phyloP scores from a whole-genome alignment of 1,140 invertebrate species.

The Cyrtorhinus lividipennis region DNA sequence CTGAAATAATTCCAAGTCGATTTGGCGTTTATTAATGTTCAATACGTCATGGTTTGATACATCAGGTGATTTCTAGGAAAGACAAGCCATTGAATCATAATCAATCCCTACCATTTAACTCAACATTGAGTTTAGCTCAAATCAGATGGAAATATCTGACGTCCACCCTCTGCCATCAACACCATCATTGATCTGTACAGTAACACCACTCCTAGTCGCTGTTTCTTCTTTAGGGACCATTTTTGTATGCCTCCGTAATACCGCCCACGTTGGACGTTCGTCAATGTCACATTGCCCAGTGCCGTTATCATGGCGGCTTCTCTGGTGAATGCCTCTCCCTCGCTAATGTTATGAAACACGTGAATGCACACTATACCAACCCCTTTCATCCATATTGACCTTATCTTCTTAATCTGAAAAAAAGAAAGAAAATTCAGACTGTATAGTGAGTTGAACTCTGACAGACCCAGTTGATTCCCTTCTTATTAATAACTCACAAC shows the following conservation, averaged over 20 bases:
- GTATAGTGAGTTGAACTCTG: background rate
- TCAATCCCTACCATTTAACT: too few species aligned
- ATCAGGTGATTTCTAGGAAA: too few species aligned
- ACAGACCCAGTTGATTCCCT: conserved; percentile 6
- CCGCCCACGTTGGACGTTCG: conserved; percentile 66
- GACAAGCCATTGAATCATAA: too few species aligned
- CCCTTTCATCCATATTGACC: conserved; percentile 72
- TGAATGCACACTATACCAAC: conserved; percentile 80
- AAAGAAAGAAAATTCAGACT: background rate
- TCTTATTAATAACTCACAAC: background rate
- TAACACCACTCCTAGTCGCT: conserved; percentile 63
- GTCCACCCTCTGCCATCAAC: conserved; percentile 72
- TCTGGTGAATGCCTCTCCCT: conserved; percentile 80
- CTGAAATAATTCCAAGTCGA: too few species aligned
- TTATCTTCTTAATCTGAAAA: conserved; percentile 40
- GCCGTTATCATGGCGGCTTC: conserved; percentile 90
- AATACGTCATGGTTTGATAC: too few species aligned
- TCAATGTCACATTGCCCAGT: conserved; percentile 58
- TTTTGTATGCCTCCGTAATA: conserved; percentile 65
- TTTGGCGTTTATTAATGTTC: too few species aligned
- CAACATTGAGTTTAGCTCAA: too few species aligned
- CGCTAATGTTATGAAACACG: conserved; percentile 79
- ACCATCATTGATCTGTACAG: conserved; percentile 72
- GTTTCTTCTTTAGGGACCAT: conserved; percentile 54
- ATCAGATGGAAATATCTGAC: conserved; percentile 54